Evolutionary conservation across 2,113 vertebrate genomes (phyloP).

Genomic region (Manacus vitellinus): DNA sequence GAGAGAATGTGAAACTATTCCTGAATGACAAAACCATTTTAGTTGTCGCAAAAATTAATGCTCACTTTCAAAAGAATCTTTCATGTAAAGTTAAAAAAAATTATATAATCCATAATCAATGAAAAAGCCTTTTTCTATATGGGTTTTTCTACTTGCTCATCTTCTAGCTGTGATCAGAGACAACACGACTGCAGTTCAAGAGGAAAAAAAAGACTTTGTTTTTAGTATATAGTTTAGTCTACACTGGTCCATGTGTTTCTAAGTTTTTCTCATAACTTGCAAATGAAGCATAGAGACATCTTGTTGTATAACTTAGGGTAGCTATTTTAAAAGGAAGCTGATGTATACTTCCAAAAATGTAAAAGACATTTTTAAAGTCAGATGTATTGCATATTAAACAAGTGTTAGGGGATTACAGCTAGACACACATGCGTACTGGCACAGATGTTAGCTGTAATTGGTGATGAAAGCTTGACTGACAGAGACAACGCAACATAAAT

Average conservation of each 20-base stretch:
- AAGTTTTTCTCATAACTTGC: neutral
- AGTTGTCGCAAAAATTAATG: neutral
- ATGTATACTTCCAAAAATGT: constrained; percentile 14
- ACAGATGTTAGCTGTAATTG: neutral
- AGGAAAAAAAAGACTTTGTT: neutral
- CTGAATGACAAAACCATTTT: neutral
- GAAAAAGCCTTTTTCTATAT: neutral
- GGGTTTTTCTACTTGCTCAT: neutral
- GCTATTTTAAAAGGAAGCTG: neutral
- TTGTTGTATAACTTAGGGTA: neutral
- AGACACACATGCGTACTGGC: neutral
- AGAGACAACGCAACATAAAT: neutral
- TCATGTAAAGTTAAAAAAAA: neutral
- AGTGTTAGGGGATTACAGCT: neutral
- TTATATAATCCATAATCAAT: neutral
- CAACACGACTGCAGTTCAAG: neutral
- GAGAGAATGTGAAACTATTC: neutral
- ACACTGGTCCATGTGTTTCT: neutral
- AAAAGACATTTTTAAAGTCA: neutral
- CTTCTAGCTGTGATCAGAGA: neutral
- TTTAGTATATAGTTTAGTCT: neutral
- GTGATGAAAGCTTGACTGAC: constrained; percentile 10
- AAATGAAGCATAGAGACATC: neutral
- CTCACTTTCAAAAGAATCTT: neutral
- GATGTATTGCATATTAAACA: neutral